Percentiles rank a stretch among this genome's conserved stretches.
Conservation (phyloP, 2,888 invertebrate species). For the Xanthorhoe designata region DNA sequence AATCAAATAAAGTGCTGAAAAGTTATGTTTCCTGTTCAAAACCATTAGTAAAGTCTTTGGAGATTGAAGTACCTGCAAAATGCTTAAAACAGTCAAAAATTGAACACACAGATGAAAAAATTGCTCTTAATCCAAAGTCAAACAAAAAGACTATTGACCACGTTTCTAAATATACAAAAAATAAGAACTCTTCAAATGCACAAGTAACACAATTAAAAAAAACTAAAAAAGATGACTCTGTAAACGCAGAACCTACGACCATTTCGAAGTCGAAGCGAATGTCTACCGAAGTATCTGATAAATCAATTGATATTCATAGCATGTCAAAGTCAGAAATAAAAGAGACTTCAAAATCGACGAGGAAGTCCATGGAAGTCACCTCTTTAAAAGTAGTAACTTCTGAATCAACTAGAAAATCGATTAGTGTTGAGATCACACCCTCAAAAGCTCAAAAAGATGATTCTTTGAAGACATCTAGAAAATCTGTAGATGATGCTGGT, state of each 20-base stretch:
- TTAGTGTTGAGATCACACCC: neutral
- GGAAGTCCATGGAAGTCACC: neutral
- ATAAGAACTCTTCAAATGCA: conserved; percentile 1
- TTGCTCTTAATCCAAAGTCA: neutral
- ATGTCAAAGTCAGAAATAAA: conserved; percentile 9
- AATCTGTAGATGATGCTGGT: neutral
- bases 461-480: neutral
- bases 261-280: conserved; percentile 4
- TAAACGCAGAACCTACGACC: neutral
- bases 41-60: conserved; percentile 5
- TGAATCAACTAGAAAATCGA: conserved; percentile 13
- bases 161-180: conserved; percentile 2
- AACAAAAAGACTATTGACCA: neutral
- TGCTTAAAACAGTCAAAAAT: conserved; percentile 13
- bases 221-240: conserved; percentile 1
- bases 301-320: neutral
- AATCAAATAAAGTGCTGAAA: conserved; percentile 1
- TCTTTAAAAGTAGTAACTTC: neutral
- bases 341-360: neutral
- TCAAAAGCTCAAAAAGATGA: neutral
- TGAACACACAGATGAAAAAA: neutral
- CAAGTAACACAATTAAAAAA: neutral
- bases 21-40: neutral
- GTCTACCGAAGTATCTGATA: conserved; percentile 7
- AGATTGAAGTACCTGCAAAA: conserved; percentile 4